phyloP scores from a whole-genome alignment of 2,888 invertebrate genomes.

The Orthosia gothica region DNA sequence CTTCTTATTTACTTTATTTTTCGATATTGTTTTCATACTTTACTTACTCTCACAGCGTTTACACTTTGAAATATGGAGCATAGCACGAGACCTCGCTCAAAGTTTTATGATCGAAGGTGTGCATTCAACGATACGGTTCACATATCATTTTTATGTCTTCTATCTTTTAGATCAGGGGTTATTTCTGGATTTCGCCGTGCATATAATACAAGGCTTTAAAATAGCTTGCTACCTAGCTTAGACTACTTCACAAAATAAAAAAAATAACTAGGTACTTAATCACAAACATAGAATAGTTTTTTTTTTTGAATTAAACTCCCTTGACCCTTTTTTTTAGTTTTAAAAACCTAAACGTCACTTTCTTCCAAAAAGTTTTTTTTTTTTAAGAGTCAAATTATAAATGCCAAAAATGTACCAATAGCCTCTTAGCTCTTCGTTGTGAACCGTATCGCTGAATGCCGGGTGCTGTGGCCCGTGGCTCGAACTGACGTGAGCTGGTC shows the following conservation, averaged over 20 bases:
- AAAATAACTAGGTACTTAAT: neutral
- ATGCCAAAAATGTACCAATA: neutral
- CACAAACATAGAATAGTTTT: neutral
- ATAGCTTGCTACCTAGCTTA: constrained; percentile 8
- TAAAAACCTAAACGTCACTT: neutral
- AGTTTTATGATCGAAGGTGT: constrained; percentile 75
- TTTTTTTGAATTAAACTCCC: neutral
- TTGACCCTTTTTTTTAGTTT: neutral
- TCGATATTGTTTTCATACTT: constrained; percentile 86
- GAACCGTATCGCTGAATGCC: constrained; percentile 78
- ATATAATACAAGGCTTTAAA: constrained; percentile 25
- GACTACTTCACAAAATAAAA: neutral
- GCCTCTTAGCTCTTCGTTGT: constrained; percentile 54
- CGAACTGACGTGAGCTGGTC: constrained; percentile 83
- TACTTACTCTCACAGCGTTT: constrained; percentile 86
- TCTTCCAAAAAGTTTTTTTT: neutral
- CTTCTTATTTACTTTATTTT: constrained; percentile 88
- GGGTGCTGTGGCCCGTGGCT: constrained; percentile 74
- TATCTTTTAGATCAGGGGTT: constrained; percentile 24
- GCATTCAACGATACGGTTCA: constrained; percentile 79
- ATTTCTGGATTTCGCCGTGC: constrained; percentile 18
- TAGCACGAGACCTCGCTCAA: constrained; percentile 83
- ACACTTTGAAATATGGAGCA: constrained; percentile 78
- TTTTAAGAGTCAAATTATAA: neutral
- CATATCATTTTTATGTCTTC: constrained; percentile 43